Evolutionary conservation across 2,797 vertebrate genomes (phyloP).

Genomic region (Phrynocephalus forsythii): DNA sequence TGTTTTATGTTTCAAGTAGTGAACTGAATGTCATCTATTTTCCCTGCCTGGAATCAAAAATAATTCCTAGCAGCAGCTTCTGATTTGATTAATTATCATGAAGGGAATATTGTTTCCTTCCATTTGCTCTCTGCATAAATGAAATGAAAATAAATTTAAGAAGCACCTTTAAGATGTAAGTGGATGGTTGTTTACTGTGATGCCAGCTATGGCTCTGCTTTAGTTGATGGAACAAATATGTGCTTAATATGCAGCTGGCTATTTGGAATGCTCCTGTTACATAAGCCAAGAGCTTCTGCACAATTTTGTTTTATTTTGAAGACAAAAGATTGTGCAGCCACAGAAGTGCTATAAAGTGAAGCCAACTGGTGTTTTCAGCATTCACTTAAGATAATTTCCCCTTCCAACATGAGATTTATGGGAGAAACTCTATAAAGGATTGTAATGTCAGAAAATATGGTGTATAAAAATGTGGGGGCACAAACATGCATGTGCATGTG

Average conservation of each 20-base stretch:
- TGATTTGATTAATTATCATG: not conserved
- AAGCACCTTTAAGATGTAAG: not conserved
- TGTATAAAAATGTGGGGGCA: not conserved
- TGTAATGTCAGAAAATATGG: not conserved
- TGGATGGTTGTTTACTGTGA: not conserved
- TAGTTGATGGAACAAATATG: not conserved
- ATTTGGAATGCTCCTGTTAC: not conserved
- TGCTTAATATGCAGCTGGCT: not conserved
- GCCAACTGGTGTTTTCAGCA: not conserved
- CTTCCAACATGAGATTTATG: not conserved
- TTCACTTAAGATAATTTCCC: not conserved
- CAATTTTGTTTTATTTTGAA: not conserved
- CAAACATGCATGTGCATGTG: not conserved
- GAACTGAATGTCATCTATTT: not conserved
- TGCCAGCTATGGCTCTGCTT: not conserved
- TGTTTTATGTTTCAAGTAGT: conserved; percentile 30
- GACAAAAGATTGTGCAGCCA: not conserved
- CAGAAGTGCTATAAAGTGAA: not conserved
- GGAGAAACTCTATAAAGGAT: not conserved
- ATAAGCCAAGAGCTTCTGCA: not conserved
- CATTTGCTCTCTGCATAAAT: not conserved
- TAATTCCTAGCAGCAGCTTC: not conserved
- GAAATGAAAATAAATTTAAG: not conserved
- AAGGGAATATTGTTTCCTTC: not conserved
- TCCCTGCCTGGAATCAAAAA: not conserved